Base-by-base conservation (phyloP, 2,797 vertebrate genomes). In the Gouania willdenowi region DNA sequence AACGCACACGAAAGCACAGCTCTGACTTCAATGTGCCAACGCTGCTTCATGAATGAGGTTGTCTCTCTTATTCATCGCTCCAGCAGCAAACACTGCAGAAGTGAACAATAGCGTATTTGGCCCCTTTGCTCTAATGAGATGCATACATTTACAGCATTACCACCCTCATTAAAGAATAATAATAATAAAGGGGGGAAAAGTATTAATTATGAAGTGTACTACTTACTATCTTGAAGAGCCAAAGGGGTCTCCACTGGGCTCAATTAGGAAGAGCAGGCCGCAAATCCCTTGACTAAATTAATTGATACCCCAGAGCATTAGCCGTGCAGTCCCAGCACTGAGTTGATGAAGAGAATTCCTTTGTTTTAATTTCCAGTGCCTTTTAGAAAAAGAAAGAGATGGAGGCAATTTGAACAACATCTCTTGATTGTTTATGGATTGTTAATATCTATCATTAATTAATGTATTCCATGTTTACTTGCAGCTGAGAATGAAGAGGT, bases 201-300 rank as follows among this genome's bases (percentile, higher is more conserved):
- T 78, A 89, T 89, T 87, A 86, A 89, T 89, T 89, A 87, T 86
- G 80, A 83, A 88, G 84, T 42, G 66, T 70, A 75, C 77, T 73
- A 82, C 81, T 85, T 86, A 75, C 83, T 79, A 83, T 87, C 53
- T 32, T 34, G 51, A 67, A 58, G 60, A 82, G 85, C 87, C 86
- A 76, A 70, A 65, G 83, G 89, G 83, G 72, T 62, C 78, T 90
- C 86, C 81, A 79, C 69, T 85, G 85, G 86, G 86, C 87, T 87
- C 87, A 89, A 89, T 90, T 90, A 89, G 75, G 77, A 75, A 88
- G 85, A 85, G 79, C 76, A 87, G 87, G 83, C 80, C 79, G 59
- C 85, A 88, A 88, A 89, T 88, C 87, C 87, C 87, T 59, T 83
- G 87, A 87, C 88, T 89, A 86, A 88, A 89, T 87, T 90, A 90